A percentile compares a stretch with the other conserved stretches of the same genome.
These are phyloP conservation scores for Phocides pigmalion DNA, from an alignment of 1,140 invertebrate species.

Conservation along the genomic window DNA sequence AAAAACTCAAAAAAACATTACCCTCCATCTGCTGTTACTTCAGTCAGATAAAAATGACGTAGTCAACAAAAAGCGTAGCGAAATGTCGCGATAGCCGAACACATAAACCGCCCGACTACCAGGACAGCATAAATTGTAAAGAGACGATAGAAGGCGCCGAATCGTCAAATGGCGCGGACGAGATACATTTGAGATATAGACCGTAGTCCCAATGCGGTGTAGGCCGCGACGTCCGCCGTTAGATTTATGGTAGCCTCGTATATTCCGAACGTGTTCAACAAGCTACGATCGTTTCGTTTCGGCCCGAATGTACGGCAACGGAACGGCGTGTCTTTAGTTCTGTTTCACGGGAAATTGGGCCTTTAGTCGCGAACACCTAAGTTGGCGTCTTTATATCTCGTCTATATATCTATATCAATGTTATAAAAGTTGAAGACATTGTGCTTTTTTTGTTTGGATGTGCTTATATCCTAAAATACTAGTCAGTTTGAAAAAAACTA, in stretches of 20 bases:
- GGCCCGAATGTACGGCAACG: background rate
- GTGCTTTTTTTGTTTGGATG: too few relatives aligned
- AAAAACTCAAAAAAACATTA: too few relatives aligned
- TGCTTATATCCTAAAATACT: too few relatives aligned
- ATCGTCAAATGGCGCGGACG: constrained; percentile 67
- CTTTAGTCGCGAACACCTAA: too few relatives aligned
- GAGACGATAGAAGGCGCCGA: constrained; percentile 48
- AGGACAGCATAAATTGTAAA: constrained; percentile 58
- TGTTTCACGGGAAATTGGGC: background rate
- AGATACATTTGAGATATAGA: constrained; percentile 66
- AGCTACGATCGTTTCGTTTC: constrained; percentile 18
- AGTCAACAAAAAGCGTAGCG: background rate
- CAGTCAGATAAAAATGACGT: background rate
- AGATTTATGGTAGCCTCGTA: constrained; percentile 34
- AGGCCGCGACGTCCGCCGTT: constrained; percentile 26
- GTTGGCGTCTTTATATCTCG: too few relatives aligned
- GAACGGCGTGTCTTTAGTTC: background rate
- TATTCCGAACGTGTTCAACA: constrained; percentile 24
- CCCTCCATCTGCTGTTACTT: too few relatives aligned
- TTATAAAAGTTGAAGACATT: background rate
- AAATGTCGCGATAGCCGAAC: constrained; percentile 4
- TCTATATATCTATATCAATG: background rate
- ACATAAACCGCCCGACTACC: constrained; percentile 20
- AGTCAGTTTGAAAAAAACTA: too few relatives aligned
- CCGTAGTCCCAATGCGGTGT: constrained; percentile 10